phyloP scores from a whole-genome alignment of 2,797 vertebrate genomes.

The Sciurus carolinensis region DNA sequence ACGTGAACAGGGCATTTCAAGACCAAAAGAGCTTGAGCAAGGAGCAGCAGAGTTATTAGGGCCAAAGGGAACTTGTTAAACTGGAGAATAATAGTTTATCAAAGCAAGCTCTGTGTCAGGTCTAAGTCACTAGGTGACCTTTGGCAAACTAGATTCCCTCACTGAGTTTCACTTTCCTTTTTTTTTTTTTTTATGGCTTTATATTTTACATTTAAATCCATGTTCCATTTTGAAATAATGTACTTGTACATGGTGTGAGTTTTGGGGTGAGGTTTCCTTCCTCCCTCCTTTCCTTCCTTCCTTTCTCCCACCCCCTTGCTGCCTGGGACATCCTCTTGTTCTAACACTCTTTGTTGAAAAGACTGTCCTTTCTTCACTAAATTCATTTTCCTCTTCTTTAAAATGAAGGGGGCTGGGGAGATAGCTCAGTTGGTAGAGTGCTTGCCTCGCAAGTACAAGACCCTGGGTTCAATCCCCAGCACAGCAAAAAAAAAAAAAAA shows the following conservation, averaged over 20 bases:
- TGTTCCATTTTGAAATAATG: slow-evolving; percentile 46
- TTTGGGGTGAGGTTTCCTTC: background rate
- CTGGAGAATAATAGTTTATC: slow-evolving; percentile 27
- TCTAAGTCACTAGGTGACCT: background rate
- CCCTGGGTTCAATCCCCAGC: no score
- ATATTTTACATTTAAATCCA: slow-evolving; percentile 56
- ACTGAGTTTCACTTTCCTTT: background rate
- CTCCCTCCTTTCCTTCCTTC: background rate
- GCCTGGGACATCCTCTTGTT: background rate
- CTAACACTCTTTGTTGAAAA: background rate
- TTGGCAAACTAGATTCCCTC: background rate
- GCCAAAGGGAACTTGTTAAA: slow-evolving; percentile 60
- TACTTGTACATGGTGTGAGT: background rate
- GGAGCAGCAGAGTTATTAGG: slow-evolving; percentile 20
- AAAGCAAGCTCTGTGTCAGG: slow-evolving; percentile 31
- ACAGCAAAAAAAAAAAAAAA: no score
- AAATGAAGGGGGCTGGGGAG: background rate
- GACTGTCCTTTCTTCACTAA: background rate
- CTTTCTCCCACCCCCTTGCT: no score
- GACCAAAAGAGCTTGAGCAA: slow-evolving; percentile 49
- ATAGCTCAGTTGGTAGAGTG: no score
- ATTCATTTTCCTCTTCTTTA: slow-evolving; percentile 56
- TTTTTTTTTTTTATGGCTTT: background rate
- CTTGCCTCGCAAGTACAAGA: no score
- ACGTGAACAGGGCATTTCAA: slow-evolving; percentile 52